Percentiles rank a stretch among this genome's conserved stretches.
These are phyloP conservation scores for Anguilla anguilla DNA, from an alignment of 2,797 vertebrate species.

Conservation along the genomic window DNA sequence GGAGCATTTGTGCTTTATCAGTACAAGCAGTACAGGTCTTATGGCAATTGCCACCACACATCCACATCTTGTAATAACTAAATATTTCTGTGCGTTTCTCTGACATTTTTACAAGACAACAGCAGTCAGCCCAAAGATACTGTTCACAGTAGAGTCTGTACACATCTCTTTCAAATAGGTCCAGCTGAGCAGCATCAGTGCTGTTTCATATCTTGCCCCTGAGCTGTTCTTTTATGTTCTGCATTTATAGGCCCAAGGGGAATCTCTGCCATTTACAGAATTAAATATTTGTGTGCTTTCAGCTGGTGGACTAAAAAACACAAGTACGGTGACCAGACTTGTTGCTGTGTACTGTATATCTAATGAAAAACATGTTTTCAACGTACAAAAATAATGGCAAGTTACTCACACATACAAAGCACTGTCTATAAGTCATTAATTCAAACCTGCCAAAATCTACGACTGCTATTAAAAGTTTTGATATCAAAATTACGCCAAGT, in stretches of 20 bases:
- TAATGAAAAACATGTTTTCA: not conserved
- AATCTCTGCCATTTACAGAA: not conserved
- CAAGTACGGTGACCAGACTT: not conserved
- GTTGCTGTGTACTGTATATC: not conserved
- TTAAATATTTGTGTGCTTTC: constrained; percentile 17
- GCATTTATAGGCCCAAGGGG: not conserved
- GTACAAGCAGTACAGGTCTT: constrained; percentile 13
- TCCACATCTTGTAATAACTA: constrained; percentile 46
- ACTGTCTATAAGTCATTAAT: too few relatives aligned
- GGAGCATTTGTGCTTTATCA: not conserved
- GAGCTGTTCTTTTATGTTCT: not conserved
- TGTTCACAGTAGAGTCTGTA: not conserved
- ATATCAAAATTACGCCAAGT: too few relatives aligned
- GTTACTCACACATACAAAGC: too few relatives aligned
- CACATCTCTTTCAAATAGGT: not conserved
- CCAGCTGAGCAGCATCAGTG: constrained; percentile 6
- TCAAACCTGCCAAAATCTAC: too few relatives aligned
- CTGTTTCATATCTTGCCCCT: not conserved
- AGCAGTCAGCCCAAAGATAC: constrained; percentile 35
- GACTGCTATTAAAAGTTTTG: too few relatives aligned
- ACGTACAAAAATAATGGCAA: too few relatives aligned
- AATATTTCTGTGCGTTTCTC: constrained; percentile 52
- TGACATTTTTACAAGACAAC: constrained; percentile 55
- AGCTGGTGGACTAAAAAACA: not conserved
- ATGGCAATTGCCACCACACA: constrained; percentile 14